Percentiles rank a stretch among this genome's conserved stretches.
Evolutionary conservation across 2,113 vertebrate genomes (phyloP).

Genomic region (Halcyon malimbica): DNA sequence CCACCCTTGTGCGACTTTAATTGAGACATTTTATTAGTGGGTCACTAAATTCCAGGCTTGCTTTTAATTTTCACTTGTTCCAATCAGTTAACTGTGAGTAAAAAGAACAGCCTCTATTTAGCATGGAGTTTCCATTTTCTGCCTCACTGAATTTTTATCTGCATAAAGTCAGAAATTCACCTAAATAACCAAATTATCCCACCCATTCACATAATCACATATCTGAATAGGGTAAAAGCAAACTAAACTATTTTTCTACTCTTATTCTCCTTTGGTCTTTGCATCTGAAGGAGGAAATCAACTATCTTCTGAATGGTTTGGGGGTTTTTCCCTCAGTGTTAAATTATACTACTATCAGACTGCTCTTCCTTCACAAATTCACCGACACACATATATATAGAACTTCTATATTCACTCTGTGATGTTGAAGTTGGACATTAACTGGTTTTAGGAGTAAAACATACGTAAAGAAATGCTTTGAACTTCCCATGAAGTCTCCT

Average conservation of each 20-base stretch:
- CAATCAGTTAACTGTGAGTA: conserved; percentile 43
- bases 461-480: neutral
- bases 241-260: neutral
- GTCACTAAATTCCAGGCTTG: conserved; percentile 25
- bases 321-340: neutral
- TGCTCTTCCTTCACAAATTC: neutral
- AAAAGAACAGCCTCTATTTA: conserved; percentile 18
- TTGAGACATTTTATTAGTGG: neutral
- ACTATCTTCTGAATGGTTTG: neutral
- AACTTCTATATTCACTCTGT: neutral
- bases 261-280: neutral
- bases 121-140: conserved; percentile 11
- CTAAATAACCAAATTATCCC: conserved; percentile 21
- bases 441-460: neutral
- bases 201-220: neutral
- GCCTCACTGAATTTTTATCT: conserved; percentile 25
- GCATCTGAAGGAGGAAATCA: neutral
- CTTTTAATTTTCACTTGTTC: conserved; percentile 53
- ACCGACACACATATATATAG: neutral
- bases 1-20: neutral
- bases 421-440: neutral
- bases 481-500: neutral
- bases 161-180: conserved; percentile 30
- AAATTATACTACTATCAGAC: neutral
- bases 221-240: neutral